Conservation (phyloP, 2,797 vertebrate genomes). For the Pelochelys cantorii region DNA sequence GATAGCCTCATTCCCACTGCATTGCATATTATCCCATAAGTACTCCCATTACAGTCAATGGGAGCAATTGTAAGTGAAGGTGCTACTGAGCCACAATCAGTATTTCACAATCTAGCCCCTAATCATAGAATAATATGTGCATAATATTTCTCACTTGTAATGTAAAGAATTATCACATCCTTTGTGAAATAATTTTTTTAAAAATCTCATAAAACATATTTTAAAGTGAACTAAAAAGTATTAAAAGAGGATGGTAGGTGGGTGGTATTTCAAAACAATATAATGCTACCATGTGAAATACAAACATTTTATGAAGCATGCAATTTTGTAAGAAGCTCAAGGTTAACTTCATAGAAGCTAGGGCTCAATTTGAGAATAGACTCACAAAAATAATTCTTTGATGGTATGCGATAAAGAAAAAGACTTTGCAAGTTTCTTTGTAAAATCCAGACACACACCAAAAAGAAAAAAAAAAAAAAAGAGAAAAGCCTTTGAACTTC, state of each 20-base stretch:
- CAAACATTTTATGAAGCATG: not conserved
- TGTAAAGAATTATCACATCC: not conserved
- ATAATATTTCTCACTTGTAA: not conserved
- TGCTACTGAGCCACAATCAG: too few species aligned
- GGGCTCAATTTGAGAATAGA: not conserved
- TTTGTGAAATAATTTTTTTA: constrained; percentile 1
- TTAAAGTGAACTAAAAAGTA: constrained; percentile 10
- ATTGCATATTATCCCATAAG: not conserved
- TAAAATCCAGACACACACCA: constrained; percentile 12
- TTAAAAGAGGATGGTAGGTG: not conserved
- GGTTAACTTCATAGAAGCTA: constrained; percentile 11
- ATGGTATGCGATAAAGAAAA: constrained; percentile 5
- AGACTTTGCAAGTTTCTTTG: constrained; percentile 30
- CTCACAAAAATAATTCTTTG: constrained; percentile 42
- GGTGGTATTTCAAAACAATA: constrained; percentile 28
- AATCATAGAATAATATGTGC: not conserved
- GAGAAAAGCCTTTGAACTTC: constrained; percentile 52
- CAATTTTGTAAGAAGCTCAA: constrained; percentile 15
- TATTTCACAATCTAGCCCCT: not conserved
- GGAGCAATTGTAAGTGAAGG: not conserved
- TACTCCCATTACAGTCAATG: not conserved
- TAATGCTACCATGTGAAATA: not conserved
- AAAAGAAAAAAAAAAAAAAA: not conserved
- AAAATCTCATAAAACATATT: not conserved
- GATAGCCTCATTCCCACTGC: not conserved